Evolutionary conservation across 2,113 vertebrate genomes (phyloP).

Genomic region (Solea senegalensis): DNA sequence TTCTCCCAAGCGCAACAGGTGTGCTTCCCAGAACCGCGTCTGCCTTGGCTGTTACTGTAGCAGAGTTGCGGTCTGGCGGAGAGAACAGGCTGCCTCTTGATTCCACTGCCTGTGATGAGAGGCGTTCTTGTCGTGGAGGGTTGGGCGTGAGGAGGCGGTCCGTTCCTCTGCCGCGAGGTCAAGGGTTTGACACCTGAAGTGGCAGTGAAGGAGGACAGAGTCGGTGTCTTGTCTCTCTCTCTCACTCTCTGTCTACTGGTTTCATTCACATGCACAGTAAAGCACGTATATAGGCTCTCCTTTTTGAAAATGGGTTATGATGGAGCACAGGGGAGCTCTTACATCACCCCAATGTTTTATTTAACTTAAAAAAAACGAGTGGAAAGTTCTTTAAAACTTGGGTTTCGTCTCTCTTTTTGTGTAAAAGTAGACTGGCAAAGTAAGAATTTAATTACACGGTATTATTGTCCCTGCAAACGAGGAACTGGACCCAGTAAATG

Average conservation of each 20-base stretch:
- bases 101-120: conserved; percentile 16
- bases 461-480: neutral
- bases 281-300: neutral
- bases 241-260: neutral
- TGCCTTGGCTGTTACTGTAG: conserved; percentile 13
- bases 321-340: conserved; percentile 13
- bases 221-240: conserved; percentile 36
- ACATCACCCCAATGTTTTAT: neutral
- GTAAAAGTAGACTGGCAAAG: too few species aligned
- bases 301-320: neutral
- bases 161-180: conserved; percentile 31
- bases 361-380: neutral
- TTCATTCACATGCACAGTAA: neutral
- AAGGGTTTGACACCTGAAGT: conserved; percentile 38
- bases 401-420: too few species aligned
- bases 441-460: too few species aligned
- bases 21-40: conserved; percentile 24
- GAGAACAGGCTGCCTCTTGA: conserved; percentile 16
- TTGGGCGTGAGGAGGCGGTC: conserved; percentile 15
- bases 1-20: conserved; percentile 38
- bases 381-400: too few species aligned
- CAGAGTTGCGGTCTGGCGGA: neutral
- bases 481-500: neutral
- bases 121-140: neutral
- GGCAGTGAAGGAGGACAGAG: conserved; percentile 11